phyloP scores from a whole-genome alignment of 35 echinoderm and acorn worm species.

The Strongylocentrotus purpuratus region DNA sequence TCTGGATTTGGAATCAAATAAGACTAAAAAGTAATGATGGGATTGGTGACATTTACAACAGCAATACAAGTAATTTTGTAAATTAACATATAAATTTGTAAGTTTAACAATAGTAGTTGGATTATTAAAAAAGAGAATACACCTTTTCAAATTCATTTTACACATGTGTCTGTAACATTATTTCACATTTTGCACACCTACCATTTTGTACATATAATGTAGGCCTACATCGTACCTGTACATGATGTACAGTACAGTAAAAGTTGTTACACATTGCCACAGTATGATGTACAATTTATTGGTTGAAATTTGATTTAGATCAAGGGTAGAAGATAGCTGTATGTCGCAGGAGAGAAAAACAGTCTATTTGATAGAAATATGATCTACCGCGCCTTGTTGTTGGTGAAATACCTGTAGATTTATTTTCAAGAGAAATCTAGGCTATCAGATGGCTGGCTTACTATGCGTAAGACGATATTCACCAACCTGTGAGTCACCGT shows the following conservation, averaged over 20 bases:
- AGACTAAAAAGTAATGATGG: no score
- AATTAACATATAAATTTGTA: no score
- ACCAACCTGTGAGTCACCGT: neutral
- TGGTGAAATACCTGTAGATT: conserved; percentile 10
- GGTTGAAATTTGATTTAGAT: neutral
- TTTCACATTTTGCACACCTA: no score
- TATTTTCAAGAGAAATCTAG: neutral
- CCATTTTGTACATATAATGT: no score
- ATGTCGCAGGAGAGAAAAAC: neutral
- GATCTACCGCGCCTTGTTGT: neutral
- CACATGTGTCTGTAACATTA: no score
- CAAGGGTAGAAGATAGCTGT: neutral
- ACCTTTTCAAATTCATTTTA: no score
- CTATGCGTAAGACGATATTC: neutral
- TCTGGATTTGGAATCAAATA: no score
- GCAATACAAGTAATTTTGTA: no score
- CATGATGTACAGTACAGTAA: neutral
- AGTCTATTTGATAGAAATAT: neutral
- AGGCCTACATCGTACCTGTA: no score
- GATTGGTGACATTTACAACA: no score
- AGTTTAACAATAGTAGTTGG: no score
- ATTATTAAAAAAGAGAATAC: no score
- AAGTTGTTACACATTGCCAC: neutral
- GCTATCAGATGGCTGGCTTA: neutral
- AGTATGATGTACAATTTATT: neutral